Evolutionary conservation across 2,113 vertebrate species (phyloP), one percentile per base, ranked within the genome.

Genomic region (Thalassoma bifasciatum): DNA sequence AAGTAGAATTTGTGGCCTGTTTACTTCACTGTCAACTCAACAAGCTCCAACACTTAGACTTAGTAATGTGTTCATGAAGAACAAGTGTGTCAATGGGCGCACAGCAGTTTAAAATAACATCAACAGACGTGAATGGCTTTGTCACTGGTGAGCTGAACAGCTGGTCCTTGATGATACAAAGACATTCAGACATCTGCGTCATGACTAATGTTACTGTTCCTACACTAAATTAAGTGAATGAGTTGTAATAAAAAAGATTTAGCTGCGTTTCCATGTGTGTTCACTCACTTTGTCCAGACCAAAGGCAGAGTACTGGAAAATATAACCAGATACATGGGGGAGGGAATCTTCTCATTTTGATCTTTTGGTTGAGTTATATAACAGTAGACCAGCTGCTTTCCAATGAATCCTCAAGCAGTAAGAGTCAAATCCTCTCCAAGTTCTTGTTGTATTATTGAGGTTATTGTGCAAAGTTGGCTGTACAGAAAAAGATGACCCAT

Each of bases 401-500:
- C 56, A 80, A 72, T 72, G 14, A 61, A 79, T 30, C 12, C 59
- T 75, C 10, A 23, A 60, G 24, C 26, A 68, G 50, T 17, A 47
- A 26, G 2, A 54, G 19, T n/a, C 17, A 21, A 30, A 12, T 82
- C 37, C 63, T 75, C 61, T 78, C 65, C 61, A 58, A 80, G 75
- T 75, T 83, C 51, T 81, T 58, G 69, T 79, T 67, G 6, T 68
- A 66, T 44, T 66, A 21, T 83, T 71, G 77, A 80, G 57, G 62
- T 86, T 77, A 77, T 82, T 88, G 72, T 46, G 4, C 64, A 46
- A 58, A 77, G 67, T 60, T 78, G 66, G 71, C 62, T 7, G 47
- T 26, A 61, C 75, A 78, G 30, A 74, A 74, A 89, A 89, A 86
- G 81, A 66, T 19, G 51, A 77, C 73, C 70, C 67, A 37, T 26